Evolutionary conservation across 2,888 invertebrate species (phyloP).

Genomic region (Sturmia bella): DNA sequence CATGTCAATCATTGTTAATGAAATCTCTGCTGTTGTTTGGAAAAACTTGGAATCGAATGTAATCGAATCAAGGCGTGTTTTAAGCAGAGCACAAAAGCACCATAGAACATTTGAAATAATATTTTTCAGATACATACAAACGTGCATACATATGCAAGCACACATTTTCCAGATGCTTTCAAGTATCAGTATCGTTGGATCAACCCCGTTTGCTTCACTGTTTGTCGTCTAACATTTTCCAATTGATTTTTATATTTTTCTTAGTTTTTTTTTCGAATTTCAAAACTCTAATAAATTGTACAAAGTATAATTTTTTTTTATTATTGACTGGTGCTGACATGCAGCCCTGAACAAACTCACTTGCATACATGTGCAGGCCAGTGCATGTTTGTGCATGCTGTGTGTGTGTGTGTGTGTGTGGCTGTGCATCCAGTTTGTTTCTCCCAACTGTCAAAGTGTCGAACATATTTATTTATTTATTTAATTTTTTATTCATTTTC

Average conservation of each 20-base stretch:
- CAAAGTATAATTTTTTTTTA: constrained; percentile 52
- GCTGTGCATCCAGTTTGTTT: background rate
- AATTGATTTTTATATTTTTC: constrained; percentile 24
- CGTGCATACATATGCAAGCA: background rate
- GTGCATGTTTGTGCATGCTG: constrained; percentile 3
- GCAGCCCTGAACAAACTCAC: no score
- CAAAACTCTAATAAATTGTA: constrained; percentile 34
- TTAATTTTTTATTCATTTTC: background rate
- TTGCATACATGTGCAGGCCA: background rate
- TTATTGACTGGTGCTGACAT: constrained; percentile 65
- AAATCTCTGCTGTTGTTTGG: constrained; percentile 40
- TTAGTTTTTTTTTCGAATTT: constrained; percentile 2
- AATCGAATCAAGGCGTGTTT: constrained; percentile 47
- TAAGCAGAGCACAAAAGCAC: constrained; percentile 7
- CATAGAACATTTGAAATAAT: constrained; percentile 16
- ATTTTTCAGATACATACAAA: no score
- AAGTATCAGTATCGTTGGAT: background rate
- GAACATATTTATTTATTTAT: constrained; percentile 8
- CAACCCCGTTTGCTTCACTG: background rate
- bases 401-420: constrained; percentile 7
- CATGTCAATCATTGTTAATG: constrained; percentile 61
- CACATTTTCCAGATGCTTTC: constrained; percentile 48
- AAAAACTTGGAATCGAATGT: constrained; percentile 11
- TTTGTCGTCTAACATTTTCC: constrained; percentile 13
- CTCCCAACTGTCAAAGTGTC: constrained; percentile 58